These are phyloP conservation scores for Cyclopterus lumpus DNA, from an alignment of 2,797 vertebrate species.

Conservation along the genomic window DNA sequence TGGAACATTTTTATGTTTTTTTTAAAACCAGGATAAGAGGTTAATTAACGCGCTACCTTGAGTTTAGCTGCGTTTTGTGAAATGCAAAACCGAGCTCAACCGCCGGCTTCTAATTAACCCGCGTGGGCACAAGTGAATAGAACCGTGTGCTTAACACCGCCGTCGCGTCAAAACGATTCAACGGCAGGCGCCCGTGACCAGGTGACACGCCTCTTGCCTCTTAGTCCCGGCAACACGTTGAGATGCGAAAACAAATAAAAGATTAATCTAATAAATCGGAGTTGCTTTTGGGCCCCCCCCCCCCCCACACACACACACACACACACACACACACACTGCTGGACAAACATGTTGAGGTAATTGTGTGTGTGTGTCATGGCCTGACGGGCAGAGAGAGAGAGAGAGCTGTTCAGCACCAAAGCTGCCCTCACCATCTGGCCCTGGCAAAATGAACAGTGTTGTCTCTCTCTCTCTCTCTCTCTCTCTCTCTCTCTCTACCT, in stretches of 20 bases:
- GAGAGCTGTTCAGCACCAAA: slow-evolving; percentile 69
- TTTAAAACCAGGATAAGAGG: not conserved
- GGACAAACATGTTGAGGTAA: slow-evolving; percentile 73
- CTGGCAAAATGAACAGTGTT: slow-evolving; percentile 79
- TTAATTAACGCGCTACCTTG: not conserved
- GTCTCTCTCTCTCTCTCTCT: too few relatives aligned
- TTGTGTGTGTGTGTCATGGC: slow-evolving; percentile 47
- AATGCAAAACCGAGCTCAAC: not conserved
- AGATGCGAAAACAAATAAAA: slow-evolving; percentile 75
- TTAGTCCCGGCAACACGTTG: slow-evolving; percentile 72
- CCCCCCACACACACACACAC: slow-evolving; percentile 10
- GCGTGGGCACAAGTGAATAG: not conserved
- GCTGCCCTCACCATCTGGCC: slow-evolving; percentile 83
- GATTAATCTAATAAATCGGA: slow-evolving; percentile 78
- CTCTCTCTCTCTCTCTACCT: slow-evolving; percentile 46
- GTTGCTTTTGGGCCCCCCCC: slow-evolving; percentile 56
- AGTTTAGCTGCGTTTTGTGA: not conserved
- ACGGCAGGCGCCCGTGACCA: not conserved
- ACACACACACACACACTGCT: slow-evolving; percentile 60
- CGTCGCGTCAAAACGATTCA: not conserved
- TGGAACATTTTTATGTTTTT: too few relatives aligned
- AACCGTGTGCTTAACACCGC: not conserved
- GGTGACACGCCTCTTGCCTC: too few relatives aligned
- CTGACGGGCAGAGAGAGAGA: slow-evolving; percentile 51
- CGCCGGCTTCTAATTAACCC: not conserved